Conservation (phyloP, 1,140 invertebrate species). For the Ips typographus region DNA sequence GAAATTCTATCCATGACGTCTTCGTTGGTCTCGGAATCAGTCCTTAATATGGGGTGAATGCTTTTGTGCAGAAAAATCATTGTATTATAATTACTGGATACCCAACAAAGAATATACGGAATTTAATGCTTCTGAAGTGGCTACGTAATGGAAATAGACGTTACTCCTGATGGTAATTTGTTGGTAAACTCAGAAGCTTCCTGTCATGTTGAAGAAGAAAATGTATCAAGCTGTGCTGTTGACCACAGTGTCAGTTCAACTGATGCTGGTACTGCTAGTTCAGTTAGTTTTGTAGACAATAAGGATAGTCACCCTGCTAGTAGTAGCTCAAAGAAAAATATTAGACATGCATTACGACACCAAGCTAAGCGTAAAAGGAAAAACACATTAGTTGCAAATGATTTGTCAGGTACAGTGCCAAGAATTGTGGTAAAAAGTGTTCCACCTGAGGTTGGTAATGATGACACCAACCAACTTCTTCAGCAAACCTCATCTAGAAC, state of each 20-base stretch:
- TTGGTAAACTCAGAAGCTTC: slow-evolving; percentile 39
- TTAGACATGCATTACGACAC: slow-evolving; percentile 73
- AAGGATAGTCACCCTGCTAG: slow-evolving; percentile 21
- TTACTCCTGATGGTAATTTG: slow-evolving; percentile 44
- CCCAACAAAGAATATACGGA: slow-evolving; percentile 8
- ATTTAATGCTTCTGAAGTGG: slow-evolving; percentile 30
- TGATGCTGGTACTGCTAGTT: background rate
- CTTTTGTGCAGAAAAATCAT: slow-evolving; percentile 31
- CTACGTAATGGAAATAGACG: slow-evolving; percentile 52
- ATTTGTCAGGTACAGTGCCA: slow-evolving; percentile 62
- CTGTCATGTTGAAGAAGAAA: slow-evolving; percentile 44
- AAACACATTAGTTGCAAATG: slow-evolving; percentile 66
- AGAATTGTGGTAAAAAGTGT: slow-evolving; percentile 71
- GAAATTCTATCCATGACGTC: slow-evolving; percentile 2
- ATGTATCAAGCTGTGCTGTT: background rate
- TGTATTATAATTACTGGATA: slow-evolving; percentile 30
- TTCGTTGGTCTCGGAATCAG: background rate
- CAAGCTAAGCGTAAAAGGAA: slow-evolving; percentile 79
- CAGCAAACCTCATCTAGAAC: slow-evolving; percentile 52
- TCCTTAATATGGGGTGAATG: slow-evolving; percentile 41
- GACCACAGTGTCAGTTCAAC: no score
- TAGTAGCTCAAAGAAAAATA: slow-evolving; percentile 55
- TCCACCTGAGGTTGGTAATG: slow-evolving; percentile 60
- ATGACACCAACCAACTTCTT: slow-evolving; percentile 52
- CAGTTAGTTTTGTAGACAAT: slow-evolving; percentile 17